Percentiles rank a stretch among this genome's conserved stretches.
Conservation (phyloP, 53 echinoderm and acorn worm species). For the Actinopyga echinites region DNA sequence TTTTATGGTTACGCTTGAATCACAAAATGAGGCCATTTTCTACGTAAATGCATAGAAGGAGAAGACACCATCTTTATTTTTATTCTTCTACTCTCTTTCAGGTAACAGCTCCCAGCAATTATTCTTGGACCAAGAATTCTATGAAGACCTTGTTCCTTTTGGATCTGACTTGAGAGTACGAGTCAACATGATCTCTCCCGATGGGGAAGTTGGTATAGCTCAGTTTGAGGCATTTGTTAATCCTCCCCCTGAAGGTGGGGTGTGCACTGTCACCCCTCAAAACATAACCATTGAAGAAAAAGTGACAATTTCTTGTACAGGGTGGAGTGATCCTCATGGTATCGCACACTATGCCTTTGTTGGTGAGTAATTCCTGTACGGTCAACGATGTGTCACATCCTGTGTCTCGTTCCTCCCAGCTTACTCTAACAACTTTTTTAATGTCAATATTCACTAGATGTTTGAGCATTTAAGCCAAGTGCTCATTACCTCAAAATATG, state of each 20-base stretch:
- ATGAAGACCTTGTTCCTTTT: not conserved
- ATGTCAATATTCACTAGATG: too few relatives aligned
- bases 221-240: slow-evolving; percentile 47
- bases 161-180: slow-evolving; percentile 3
- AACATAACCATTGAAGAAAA: slow-evolving; percentile 38
- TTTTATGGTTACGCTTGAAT: too few relatives aligned
- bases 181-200: slow-evolving; percentile 14
- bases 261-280: slow-evolving; percentile 29
- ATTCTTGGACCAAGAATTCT: slow-evolving; percentile 28
- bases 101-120: slow-evolving; percentile 30
- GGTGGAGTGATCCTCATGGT: slow-evolving; percentile 48
- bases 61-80: not conserved
- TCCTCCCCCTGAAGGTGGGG: slow-evolving; percentile 37
- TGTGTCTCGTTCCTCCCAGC: not conserved
- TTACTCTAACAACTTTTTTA: too few relatives aligned
- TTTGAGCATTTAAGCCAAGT: too few relatives aligned
- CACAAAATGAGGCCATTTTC: not conserved
- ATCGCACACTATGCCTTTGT: slow-evolving; percentile 25
- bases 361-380: not conserved
- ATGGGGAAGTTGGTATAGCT: slow-evolving; percentile 26
- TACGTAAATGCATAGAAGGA: not conserved
- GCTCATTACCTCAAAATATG: too few relatives aligned
- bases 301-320: slow-evolving; percentile 24
- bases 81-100: not conserved
- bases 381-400: not conserved